Percentiles rank a stretch among this genome's conserved stretches.
Evolutionary conservation across 2,113 vertebrate species (phyloP).

Genomic region (Etheostoma spectabile): DNA sequence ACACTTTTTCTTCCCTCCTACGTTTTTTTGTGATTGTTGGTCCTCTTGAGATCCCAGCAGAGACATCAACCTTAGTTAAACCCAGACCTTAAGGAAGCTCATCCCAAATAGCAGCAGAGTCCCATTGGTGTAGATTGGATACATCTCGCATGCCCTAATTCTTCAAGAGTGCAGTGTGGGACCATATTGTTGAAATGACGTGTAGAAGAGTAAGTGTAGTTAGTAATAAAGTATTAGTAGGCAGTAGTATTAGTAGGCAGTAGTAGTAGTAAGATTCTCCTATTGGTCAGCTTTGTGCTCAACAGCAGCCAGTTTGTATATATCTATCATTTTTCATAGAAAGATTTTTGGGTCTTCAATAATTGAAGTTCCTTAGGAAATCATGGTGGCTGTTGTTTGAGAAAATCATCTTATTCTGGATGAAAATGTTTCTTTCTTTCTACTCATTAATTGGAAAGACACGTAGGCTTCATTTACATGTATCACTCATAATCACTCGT

Average conservation of each 20-base stretch:
- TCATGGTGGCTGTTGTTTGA: background rate
- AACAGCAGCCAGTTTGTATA: background rate
- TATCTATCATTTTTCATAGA: background rate
- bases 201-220: no score
- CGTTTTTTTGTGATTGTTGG: slow-evolving; percentile 28
- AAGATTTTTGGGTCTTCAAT: background rate
- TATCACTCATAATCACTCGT: background rate
- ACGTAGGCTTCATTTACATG: background rate
- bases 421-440: background rate
- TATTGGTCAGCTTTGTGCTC: background rate
- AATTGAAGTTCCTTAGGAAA: background rate
- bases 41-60: slow-evolving; percentile 28
- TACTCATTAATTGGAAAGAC: background rate
- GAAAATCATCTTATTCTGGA: background rate
- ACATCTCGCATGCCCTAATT: background rate
- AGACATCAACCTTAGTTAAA: slow-evolving; percentile 43
- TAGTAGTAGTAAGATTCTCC: no score
- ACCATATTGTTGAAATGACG: background rate
- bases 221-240: no score
- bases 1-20: slow-evolving; percentile 24
- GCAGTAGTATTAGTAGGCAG: no score
- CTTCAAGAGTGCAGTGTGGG: background rate
- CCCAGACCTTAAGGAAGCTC: slow-evolving; percentile 42
- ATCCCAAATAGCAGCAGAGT: slow-evolving; percentile 38
- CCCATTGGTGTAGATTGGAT: slow-evolving; percentile 19